Conservation (phyloP, 1,140 invertebrate species). For the Polyergus mexicanus region DNA sequence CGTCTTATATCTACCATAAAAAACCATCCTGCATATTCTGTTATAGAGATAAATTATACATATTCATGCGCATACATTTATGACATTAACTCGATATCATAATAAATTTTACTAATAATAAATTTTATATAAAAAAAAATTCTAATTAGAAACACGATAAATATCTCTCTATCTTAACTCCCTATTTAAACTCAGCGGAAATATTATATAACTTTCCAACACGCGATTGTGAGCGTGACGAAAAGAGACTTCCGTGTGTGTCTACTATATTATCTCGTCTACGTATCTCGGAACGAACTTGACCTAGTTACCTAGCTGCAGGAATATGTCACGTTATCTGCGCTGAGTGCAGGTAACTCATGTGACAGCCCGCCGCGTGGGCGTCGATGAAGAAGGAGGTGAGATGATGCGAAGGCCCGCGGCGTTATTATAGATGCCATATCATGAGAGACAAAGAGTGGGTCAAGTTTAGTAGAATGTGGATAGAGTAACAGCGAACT, state of each 20-base stretch:
- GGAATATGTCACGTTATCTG: constrained; percentile 61
- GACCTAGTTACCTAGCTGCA: constrained; percentile 62
- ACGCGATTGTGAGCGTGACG: not conserved
- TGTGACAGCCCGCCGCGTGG: constrained; percentile 38
- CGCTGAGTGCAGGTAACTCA: constrained; percentile 58
- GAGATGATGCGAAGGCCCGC: constrained; percentile 22
- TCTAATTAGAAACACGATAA: not conserved
- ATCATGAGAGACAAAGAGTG: constrained; percentile 69
- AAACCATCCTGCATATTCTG: not conserved
- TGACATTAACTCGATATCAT: no score
- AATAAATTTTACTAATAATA: not conserved
- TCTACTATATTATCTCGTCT: constrained; percentile 5
- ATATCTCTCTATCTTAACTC: not conserved
- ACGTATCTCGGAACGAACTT: constrained; percentile 54
- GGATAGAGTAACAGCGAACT: constrained; percentile 73
- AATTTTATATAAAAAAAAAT: not conserved
- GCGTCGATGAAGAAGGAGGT: constrained; percentile 1
- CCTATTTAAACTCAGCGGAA: not conserved
- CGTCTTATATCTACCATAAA: not conserved
- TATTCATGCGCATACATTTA: not conserved
- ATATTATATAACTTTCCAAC: not conserved
- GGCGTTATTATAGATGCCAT: constrained; percentile 5
- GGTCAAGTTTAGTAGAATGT: constrained; percentile 79
- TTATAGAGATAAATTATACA: not conserved
- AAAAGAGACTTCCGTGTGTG: constrained; percentile 30